Base-by-base conservation (phyloP, 1,140 invertebrate genomes). In the Rhopalosiphum padi region DNA sequence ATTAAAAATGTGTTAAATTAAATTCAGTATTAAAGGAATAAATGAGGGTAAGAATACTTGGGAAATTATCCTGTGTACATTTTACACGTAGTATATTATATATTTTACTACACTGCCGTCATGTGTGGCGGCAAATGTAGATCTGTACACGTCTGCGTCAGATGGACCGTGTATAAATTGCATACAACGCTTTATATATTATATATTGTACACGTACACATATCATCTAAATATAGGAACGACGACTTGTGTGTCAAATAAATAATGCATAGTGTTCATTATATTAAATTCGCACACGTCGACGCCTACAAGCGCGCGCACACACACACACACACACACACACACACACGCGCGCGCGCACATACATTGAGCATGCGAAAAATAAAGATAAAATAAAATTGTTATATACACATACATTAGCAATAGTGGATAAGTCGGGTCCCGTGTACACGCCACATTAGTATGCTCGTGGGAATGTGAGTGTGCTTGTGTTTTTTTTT, bases 171-270 rank as follows among this genome's bases (percentile, higher is more conserved):
- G 83, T 43, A 41, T 15, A 86, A 86, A 41, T 23, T 21, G 8
- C 37, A 35, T 9, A 83, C 35, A n/a, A 41, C 37, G 35, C 22
- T 60, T 48, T 23, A 77, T 77, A 60, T 68, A 77, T 35, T 53
- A 53, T 53, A 53, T 23, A 77, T 77, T n/a, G 60, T 77, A 77
- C 60, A n/a, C 60, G 60, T 77, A 77, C 30, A 77, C 60, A 83
- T 41, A 83, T 41, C 35, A 41, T 83, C n/a, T 83, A 41, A 83
- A 37, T 46, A 88, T 88, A 48, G 35, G 46, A 25, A 88, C 86
- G 86, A 88, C 86, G 86, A 88, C 86, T 88, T 88, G 46, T 88
- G 87, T 37, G 87, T 88, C 87, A 35, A 53, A 88, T 88, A 35
- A 88, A 88, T 53, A 88, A 88, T 37, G 46, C 48, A 55, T 55